Conservation (phyloP, 2,888 invertebrate genomes). For the Sesia bembeciformis region DNA sequence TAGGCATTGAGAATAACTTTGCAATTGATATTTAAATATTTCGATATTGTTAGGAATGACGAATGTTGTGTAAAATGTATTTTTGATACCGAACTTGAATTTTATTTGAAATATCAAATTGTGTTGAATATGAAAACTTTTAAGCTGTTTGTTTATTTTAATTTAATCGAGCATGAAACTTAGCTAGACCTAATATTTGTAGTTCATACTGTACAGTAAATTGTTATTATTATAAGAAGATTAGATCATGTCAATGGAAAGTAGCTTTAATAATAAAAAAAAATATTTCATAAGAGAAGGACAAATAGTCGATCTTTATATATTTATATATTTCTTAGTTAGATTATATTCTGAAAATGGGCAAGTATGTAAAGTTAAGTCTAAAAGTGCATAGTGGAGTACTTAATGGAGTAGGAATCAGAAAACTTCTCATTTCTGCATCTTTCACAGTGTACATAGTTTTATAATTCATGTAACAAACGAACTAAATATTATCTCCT, state of each 20-base stretch:
- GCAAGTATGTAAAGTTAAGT: too few species aligned
- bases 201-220: background rate
- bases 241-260: slow-evolving; percentile 23
- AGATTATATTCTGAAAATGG: too few species aligned
- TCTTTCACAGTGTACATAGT: too few species aligned
- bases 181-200: too few species aligned
- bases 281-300: background rate
- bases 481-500: too few species aligned
- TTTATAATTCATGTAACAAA: too few species aligned
- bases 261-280: slow-evolving; percentile 20
- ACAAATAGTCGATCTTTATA: background rate
- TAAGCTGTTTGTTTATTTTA: too few species aligned
- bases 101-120: background rate
- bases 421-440: too few species aligned
- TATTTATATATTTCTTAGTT: background rate
- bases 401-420: too few species aligned
- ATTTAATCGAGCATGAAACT: too few species aligned
- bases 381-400: too few species aligned
- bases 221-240: background rate
- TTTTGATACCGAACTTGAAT: background rate
- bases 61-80: background rate
- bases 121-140: too few species aligned
- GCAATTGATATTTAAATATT: slow-evolving; percentile 15
- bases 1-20: background rate
- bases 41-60: slow-evolving; percentile 3